A percentile compares a stretch with the other conserved stretches of the same genome.
These are phyloP conservation scores for Telmatherina bonti DNA, from an alignment of 2,797 vertebrate genomes.

Conservation along the genomic window DNA sequence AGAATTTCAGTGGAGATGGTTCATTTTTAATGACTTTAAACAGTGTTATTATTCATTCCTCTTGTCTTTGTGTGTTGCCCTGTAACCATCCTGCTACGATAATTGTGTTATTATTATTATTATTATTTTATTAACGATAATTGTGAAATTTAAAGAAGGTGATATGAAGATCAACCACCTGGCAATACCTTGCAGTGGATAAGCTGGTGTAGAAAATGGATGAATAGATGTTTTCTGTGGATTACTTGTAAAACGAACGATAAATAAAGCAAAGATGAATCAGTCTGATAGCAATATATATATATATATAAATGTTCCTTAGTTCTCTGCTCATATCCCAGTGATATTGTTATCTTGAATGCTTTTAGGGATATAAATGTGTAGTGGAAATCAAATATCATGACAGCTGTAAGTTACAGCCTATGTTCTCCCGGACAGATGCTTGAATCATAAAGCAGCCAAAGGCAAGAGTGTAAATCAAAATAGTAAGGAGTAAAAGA, in stretches of 20 bases:
- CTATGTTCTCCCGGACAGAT: neutral
- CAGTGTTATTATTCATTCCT: too few species aligned
- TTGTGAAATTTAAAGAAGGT: neutral
- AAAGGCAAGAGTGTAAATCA: conserved; percentile 5
- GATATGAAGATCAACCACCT: too few species aligned
- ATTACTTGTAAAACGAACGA: too few species aligned
- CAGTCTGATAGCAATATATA: too few species aligned
- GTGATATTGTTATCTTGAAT: neutral
- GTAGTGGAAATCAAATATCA: neutral
- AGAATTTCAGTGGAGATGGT: neutral
- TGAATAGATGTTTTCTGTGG: too few species aligned
- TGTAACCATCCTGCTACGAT: neutral
- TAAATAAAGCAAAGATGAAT: neutral
- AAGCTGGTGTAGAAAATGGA: too few species aligned
- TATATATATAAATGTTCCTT: neutral
- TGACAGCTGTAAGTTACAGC: neutral
- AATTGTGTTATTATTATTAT: too few species aligned
- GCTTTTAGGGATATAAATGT: neutral
- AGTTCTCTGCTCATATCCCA: neutral
- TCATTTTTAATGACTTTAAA: neutral
- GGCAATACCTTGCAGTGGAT: too few species aligned
- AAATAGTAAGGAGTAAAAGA: neutral
- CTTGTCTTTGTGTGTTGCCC: neutral
- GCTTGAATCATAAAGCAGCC: neutral
- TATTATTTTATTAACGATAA: neutral